These are phyloP conservation scores for Enoplosus armatus DNA, from an alignment of 2,797 vertebrate genomes.

Conservation along the genomic window DNA sequence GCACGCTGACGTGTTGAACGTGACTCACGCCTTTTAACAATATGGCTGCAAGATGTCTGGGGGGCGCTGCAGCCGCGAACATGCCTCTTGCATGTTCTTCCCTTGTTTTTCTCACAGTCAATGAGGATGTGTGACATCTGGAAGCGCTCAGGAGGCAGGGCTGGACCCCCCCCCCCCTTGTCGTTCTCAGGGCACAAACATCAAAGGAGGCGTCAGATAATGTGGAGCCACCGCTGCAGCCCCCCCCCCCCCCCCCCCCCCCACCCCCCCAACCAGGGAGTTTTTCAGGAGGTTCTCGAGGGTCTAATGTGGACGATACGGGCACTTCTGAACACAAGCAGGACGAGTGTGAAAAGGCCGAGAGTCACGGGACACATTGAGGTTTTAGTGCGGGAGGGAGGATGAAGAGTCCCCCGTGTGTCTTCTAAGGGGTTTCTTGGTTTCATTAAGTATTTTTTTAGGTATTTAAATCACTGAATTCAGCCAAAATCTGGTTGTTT, in stretches of 20 bases:
- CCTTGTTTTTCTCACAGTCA: conserved; percentile 66
- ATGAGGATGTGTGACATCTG: conserved; percentile 73
- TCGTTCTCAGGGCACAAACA: conserved; percentile 57
- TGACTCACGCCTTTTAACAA: conserved; percentile 35
- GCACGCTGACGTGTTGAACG: conserved; percentile 4
- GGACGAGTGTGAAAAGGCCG: not conserved
- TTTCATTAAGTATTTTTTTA: too few species aligned
- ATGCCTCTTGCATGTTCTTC: conserved; percentile 30
- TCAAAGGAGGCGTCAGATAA: conserved; percentile 61
- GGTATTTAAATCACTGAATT: not conserved
- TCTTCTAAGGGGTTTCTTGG: not conserved
- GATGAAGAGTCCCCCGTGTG: not conserved
- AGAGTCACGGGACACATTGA: not conserved
- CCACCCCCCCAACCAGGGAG: not conserved
- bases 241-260: too few species aligned
- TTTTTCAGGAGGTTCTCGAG: not conserved
- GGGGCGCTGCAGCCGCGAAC: conserved; percentile 19
- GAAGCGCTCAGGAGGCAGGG: conserved; percentile 65
- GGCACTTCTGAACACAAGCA: not conserved
- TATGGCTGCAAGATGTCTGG: conserved; percentile 65
- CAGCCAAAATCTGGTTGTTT: not conserved
- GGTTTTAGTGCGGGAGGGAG: not conserved
- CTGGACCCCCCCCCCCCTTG: not conserved
- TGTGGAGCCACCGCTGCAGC: conserved; percentile 2
- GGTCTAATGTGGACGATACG: not conserved